Conservation (phyloP, 2,797 vertebrate species). For the Ficedula albicollis region DNA sequence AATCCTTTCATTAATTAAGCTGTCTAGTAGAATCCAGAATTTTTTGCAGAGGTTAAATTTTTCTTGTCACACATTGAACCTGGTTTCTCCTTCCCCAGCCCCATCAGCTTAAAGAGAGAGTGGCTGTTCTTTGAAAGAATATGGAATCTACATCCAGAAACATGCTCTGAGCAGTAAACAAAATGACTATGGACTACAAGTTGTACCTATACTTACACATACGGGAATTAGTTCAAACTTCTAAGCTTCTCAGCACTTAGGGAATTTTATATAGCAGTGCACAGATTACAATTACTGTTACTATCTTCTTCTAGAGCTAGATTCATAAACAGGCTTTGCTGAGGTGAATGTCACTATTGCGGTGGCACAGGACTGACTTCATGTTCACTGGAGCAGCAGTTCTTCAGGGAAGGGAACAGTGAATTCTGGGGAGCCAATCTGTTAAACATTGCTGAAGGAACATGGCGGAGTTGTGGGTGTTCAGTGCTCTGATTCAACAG, state of each 20-base stretch:
- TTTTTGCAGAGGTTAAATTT: background rate
- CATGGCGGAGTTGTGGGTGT: conserved; percentile 39
- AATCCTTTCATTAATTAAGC: conserved; percentile 54
- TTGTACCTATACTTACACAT: background rate
- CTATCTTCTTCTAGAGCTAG: background rate
- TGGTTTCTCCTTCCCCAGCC: background rate
- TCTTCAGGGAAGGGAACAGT: background rate
- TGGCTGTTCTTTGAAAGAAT: background rate
- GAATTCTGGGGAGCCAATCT: conserved; percentile 46
- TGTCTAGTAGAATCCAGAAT: conserved; percentile 12
- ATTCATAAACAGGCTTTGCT: background rate
- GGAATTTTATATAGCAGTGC: background rate
- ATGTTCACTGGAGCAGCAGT: background rate
- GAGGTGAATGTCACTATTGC: background rate
- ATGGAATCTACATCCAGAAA: background rate
- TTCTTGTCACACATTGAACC: background rate
- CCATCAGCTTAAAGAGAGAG: background rate
- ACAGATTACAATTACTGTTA: background rate
- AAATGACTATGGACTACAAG: background rate
- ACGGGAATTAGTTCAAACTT: background rate
- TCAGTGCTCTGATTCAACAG: conserved; percentile 62
- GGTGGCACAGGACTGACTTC: background rate
- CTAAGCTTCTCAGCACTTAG: background rate
- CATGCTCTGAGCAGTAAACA: background rate
- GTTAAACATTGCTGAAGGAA: conserved; percentile 52